Base-by-base conservation (phyloP, 1,140 invertebrate genomes). In the Cephus cinctus region DNA sequence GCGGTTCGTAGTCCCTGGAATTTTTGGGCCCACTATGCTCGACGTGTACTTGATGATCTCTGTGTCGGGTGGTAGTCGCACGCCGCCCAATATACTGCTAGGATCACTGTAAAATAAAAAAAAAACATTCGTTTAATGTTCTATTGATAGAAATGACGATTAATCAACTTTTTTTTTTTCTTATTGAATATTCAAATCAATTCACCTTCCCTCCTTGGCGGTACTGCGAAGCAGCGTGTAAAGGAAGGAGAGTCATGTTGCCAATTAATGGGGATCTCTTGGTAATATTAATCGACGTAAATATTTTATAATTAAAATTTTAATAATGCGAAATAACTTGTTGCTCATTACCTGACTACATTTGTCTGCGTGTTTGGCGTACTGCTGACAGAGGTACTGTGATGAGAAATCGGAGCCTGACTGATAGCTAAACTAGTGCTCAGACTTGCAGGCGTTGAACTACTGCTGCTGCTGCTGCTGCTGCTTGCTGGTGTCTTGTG, bases 31-130 rank as follows among this genome's bases (percentile, higher is more conserved):
- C 45, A 89, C 85, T 50, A 90, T 84, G 39, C 87, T 89, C 47
- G 88, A 91, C 39, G 89, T 91, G 66, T 91, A 91, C 69, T 91
- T 91, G 61, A 92, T 91, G 45, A 92, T 91, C 76, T 92, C 89
- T 11, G 89, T 92, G 62, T 91, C 89, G n/a, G 89, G 88, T 52
- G 89, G 89, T 54, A 92, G 71, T 23, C 89, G 81, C 23, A 91
- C 87, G 32, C 86, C 86, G 27, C 88, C 88, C 60, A 90, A 75
- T 68, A 90, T 84, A 63, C 87, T 86, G 53, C 86, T 83, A 50
- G 87, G 84, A 75, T 90, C 88, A 75, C 86, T 90, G 70, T 22
- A 78, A 74, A 56, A 35, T 20, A 53, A 64, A 48, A 60, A 30
- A 59, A 50, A 47, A 12, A 20, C 12, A 14, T 16, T 23, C 5